Evolutionary conservation across 2,797 vertebrate genomes (phyloP).

Genomic region (Scolopax rusticola): DNA sequence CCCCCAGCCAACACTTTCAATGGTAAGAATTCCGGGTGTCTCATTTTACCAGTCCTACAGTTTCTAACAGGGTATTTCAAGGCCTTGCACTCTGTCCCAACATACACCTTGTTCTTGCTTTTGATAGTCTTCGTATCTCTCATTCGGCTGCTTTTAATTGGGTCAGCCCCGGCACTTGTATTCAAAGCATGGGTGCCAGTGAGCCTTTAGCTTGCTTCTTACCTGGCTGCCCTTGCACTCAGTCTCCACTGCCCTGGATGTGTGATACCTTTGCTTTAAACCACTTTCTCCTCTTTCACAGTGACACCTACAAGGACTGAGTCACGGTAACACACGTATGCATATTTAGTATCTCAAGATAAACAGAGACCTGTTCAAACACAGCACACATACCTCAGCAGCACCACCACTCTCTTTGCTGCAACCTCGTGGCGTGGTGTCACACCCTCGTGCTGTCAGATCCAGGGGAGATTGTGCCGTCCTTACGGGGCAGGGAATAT

Average conservation of each 20-base stretch:
- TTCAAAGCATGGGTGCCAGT: rapidly evolving
- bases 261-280: not conserved
- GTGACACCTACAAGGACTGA: not conserved
- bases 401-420: not conserved
- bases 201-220: not conserved
- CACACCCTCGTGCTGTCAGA: not conserved
- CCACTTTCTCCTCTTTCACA: not conserved
- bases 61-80: not conserved
- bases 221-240: not conserved
- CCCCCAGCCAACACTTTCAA: not conserved
- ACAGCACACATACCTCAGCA: not conserved
- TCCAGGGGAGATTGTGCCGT: not conserved
- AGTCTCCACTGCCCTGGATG: too few species aligned
- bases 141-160: not conserved
- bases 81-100: not conserved
- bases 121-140: not conserved
- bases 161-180: not conserved
- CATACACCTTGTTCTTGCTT: not conserved
- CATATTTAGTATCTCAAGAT: not conserved
- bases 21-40: not conserved
- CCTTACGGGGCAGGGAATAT: not conserved
- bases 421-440: not conserved
- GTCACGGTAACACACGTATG: not conserved
- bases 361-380: not conserved
- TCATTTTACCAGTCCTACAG: not conserved